Evolutionary conservation across 1,140 invertebrate genomes (phyloP), one percentile per base, ranked within the genome.

Genomic region (Aphelinus atriplicis): DNA sequence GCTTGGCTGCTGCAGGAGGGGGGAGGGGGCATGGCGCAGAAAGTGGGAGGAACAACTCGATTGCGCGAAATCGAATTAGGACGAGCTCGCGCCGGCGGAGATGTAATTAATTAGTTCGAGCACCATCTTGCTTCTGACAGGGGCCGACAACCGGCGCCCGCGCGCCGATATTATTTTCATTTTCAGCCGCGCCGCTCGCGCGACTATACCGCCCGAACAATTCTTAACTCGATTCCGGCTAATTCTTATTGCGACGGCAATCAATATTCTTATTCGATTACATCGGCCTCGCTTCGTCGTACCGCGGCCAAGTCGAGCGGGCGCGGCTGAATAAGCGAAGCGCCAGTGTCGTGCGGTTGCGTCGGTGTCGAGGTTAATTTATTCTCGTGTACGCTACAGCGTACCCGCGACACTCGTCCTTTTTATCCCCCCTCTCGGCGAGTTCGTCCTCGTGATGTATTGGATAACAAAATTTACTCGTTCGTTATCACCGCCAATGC

Each of bases 91-190:
- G 65, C 60, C 64, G 78, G 63, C 73, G 76, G 75, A 81, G 81
- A 85, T 84, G 84, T 83, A 84, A 87, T 88, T 87, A 86, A 88
- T 88, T 86, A 86, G 84, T 86, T 86, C 81, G 78, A 79, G 75
- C 80, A 78, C 78, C 84, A 79, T 84, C 79, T 83, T 86, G 85
- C 77, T 80, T 65, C 78, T 79, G 84, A 83, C 83, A 76, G 67
- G 62, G 57, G 53, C 57, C 48, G 70, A 62, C 46, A 66, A 55
- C 58, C n/a, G 1, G 10, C 26, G 3, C 45, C 7, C 46, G 2
- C 51, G 48, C 7, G 62, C 45, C 26, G 57, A 76, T 76, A 76
- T 67, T 76, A 76, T 76, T 76, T 76, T 76, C 70, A 72, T 67
- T 76, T 68, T 72, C 58, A 71, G 61, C 10, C 53, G 42, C 10